These are phyloP conservation scores for Apostichopus californicus DNA, from an alignment of 35 echinoderm and acorn worm species.

Conservation along the genomic window DNA sequence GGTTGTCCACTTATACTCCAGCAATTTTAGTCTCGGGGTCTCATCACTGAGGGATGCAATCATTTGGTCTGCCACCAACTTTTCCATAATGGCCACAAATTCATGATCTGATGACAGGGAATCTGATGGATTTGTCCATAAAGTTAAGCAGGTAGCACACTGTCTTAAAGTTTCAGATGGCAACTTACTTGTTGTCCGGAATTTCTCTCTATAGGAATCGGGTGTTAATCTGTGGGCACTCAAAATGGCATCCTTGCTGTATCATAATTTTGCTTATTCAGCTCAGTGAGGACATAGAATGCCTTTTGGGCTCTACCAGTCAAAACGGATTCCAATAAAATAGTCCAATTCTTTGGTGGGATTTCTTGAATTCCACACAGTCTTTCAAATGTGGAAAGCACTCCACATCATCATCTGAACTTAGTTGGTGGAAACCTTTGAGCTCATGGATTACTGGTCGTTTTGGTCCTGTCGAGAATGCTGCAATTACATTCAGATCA, in stretches of 20 bases:
- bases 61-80: constrained; percentile 16
- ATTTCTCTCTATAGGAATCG: constrained; percentile 20
- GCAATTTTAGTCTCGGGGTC: background rate
- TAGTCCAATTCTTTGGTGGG: too few species aligned
- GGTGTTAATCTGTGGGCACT: constrained; percentile 24
- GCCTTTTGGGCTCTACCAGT: too few species aligned
- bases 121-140: background rate
- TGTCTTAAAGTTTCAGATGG: constrained; percentile 43
- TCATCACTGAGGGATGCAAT: constrained; percentile 25
- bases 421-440: too few species aligned
- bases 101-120: background rate
- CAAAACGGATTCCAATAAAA: too few species aligned
- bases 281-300: too few species aligned
- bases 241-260: background rate
- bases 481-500: too few species aligned
- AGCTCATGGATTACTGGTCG: too few species aligned
- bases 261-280: too few species aligned
- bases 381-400: too few species aligned
- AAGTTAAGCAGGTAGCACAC: background rate
- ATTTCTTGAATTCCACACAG: too few species aligned
- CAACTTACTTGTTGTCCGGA: constrained; percentile 35
- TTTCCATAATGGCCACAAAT: constrained; percentile 13
- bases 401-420: too few species aligned
- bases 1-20: constrained; percentile 9
- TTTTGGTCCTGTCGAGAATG: too few species aligned